phyloP scores from a whole-genome alignment of 1,140 invertebrate genomes.

The Homalodisca vitripennis region DNA sequence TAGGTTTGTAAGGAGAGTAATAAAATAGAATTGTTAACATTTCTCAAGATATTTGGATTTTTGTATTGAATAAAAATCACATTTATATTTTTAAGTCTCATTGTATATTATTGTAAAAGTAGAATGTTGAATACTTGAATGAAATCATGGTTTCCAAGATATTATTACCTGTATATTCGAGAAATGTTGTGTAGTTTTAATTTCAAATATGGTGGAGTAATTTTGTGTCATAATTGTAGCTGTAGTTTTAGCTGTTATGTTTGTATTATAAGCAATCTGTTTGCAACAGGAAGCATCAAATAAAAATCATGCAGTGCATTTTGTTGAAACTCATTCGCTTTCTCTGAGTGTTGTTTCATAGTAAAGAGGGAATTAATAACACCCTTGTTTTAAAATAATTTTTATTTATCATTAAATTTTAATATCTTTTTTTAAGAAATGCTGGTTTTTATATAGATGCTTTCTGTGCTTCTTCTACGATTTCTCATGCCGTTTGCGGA shows the following conservation, averaged over 20 bases:
- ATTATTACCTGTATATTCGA: not conserved
- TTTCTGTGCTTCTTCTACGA: not conserved
- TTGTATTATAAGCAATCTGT: not conserved
- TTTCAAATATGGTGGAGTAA: not conserved
- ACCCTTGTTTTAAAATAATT: not conserved
- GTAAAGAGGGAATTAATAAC: not conserved
- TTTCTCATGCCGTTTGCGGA: not conserved
- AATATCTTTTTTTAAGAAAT: not conserved
- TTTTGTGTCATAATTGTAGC: constrained; percentile 12
- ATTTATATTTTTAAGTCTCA: not conserved
- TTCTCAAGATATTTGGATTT: not conserved
- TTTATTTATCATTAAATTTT: not conserved
- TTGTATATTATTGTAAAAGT: not conserved
- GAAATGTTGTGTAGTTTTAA: not conserved
- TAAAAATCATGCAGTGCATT: not conserved
- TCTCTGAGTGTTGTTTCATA: not conserved
- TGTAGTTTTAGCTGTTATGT: not conserved
- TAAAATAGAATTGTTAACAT: not conserved
- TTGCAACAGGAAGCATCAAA: not conserved
- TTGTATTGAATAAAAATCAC: not conserved
- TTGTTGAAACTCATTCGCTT: not conserved
- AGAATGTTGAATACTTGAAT: not conserved
- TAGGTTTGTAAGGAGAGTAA: too few species aligned
- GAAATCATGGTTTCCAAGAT: not conserved
- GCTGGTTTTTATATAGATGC: not conserved